Evolutionary conservation across 2,113 vertebrate species (phyloP), one percentile per base, ranked within the genome.

Genomic region (Bagarius yarrelli): DNA sequence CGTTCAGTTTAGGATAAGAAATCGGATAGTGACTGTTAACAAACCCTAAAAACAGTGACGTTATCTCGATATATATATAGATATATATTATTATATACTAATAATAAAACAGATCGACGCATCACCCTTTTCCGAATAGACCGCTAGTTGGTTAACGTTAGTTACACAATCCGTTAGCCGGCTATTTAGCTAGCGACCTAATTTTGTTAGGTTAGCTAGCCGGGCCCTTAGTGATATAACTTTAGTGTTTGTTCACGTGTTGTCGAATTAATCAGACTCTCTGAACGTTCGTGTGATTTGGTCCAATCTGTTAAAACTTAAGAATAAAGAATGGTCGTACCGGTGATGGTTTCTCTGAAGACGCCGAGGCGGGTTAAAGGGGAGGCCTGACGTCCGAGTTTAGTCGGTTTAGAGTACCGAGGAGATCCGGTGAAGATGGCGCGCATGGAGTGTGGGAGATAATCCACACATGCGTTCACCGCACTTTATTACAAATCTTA

Each of bases 281-380:
- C 15, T 6, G 36, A 40, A 23, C 8, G 27, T n/a, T 1, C 8
- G 2, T 19, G 15, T 18, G 30, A 8, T 30, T 2, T n/a, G 4
- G 15, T 32, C 30, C 21, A 2, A 27, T 57, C 19, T 27, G 23
- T 34, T 61, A 6, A 9, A 57, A 56, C 64, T 60, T 23, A 71
- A 76, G 13, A 18, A 34, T 47, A 60, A 59, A 13, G 23, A 3
- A 78, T 14, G 40, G 15, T 79, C 85, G 78, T 64, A 86, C 85
- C 85, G 64, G 67, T 84, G 83, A 52, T 73, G 76, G 66, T 59
- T 79, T 70, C 83, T 69, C 53, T 61, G 77, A 61, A 83, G 85
- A 84, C 85, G 82, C 85, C 66, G 72, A 75, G 50, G 27, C 57
- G 47, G 76, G 82, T 86, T 86, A 80, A 84, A 50, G 85, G 82